Evolutionary conservation across 2,888 invertebrate species (phyloP), one percentile per base, ranked within the genome.

Genomic region (Sepioteuthis lessoniana): DNA sequence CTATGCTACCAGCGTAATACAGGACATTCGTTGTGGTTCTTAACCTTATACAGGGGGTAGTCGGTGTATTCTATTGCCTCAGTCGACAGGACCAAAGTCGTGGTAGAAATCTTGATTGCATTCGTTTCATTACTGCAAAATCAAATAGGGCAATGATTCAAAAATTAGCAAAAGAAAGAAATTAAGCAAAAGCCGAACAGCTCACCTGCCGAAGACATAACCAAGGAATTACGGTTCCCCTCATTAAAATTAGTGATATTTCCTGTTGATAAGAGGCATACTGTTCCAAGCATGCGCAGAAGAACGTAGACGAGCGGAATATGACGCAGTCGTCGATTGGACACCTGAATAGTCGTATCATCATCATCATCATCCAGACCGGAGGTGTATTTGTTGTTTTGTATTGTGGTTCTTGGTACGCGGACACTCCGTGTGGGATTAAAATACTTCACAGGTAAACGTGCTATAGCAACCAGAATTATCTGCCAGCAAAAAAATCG

Each of bases 281-380:
- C 91, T 19, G 91, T 91, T 91, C 91, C 91, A 13, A 42, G 46
- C 91, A 91, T 46, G 46, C 91, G 91, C 42, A 42, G 46, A 42
- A 46, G 31, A 3, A 91, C 46, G 38, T 46, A 91, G 31, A 91
- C 31, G 28, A 91, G 38, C n/a, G 91, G 91, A 35, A 91, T 91
- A n/a, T 42, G 13, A 46, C 91, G 91, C 28, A 91, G 31, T 46
- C 38, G 91, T 46, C 91, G 38, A 46, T 91, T 91, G 16, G 91
- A 28, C 42, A 91, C 91, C 42, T 91, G 91, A 46, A 46, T 91
- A 31, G 91, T 91, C 21, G 46, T 46, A 46, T 91, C 91, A 46
- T 91, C 91, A 35, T 76, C 76, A 76, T n/a, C n/a, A n/a, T 76
- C 76, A 42, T 91, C 91, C 38, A 91, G 46, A 46, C n/a, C 46